These are phyloP conservation scores for Sarcophilus harrisii DNA, from an alignment of 2,797 vertebrate genomes.

Conservation along the genomic window DNA sequence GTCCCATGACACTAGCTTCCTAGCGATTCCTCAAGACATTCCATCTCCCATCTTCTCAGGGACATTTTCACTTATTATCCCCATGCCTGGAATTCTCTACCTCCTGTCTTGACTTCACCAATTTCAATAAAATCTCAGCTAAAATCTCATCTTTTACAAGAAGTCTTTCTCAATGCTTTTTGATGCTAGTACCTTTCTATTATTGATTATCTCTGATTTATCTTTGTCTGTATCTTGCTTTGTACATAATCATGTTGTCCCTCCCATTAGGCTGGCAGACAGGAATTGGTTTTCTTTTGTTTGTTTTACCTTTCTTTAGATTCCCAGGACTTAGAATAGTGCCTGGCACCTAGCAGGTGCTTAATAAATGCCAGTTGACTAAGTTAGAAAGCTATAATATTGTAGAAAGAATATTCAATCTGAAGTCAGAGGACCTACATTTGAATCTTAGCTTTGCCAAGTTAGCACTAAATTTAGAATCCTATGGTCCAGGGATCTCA, in stretches of 20 bases:
- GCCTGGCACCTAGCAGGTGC: not conserved
- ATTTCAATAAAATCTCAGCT: not conserved
- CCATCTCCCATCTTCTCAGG: not conserved
- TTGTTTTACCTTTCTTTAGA: not conserved
- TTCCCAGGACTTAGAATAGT: not conserved
- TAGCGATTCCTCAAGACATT: not conserved
- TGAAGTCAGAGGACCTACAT: not conserved
- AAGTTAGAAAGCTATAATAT: not conserved
- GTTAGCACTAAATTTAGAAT: not conserved
- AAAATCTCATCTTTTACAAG: not conserved
- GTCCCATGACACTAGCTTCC: not conserved
- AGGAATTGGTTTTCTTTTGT: not conserved
- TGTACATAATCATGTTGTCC: not conserved
- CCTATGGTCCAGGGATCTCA: not conserved
- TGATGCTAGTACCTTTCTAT: not conserved
- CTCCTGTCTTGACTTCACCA: not conserved
- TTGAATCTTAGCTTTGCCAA: not conserved
- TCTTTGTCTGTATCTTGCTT: not conserved
- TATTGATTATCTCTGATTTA: not conserved
- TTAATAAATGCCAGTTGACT: not conserved
- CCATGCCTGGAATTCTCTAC: not conserved
- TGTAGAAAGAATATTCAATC: not conserved
- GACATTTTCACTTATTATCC: not conserved
- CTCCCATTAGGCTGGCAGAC: not conserved
- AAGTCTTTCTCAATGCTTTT: not conserved